A percentile compares a stretch with the other conserved stretches of the same genome.
Conservation (phyloP, 2,113 vertebrate species). For the Struthidea cinerea region DNA sequence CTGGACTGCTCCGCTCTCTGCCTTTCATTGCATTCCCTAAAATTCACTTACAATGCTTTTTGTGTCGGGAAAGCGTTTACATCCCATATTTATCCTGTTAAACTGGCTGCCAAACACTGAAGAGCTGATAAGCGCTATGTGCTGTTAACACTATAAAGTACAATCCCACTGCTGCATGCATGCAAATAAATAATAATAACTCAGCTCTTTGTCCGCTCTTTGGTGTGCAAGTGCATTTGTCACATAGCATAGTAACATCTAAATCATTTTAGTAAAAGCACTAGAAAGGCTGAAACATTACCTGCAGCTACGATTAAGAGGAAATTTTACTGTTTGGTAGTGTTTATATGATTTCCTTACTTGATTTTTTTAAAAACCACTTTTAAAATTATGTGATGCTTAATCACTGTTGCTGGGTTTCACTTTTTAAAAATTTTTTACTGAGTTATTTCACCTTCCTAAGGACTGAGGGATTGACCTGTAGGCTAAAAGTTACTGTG, state of each 20-base stretch:
- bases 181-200: slow-evolving; percentile 43
- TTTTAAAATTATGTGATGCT: not conserved
- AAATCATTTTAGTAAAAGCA: slow-evolving; percentile 31
- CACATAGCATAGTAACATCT: not conserved
- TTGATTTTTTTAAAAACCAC: not conserved
- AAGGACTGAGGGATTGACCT: not conserved
- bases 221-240: not conserved
- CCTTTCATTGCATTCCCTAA: rapidly evolving
- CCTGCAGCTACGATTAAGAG: not conserved
- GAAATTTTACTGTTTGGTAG: not conserved
- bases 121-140: not conserved
- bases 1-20: rapidly evolving
- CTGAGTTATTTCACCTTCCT: not conserved
- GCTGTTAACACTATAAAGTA: not conserved
- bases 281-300: slow-evolving; percentile 2
- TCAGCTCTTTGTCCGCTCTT: not conserved
- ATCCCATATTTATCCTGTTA: not conserved
- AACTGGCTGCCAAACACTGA: not conserved
- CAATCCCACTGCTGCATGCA: slow-evolving; percentile 14
- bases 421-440: not conserved
- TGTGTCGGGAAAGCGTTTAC: not conserved
- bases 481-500: not conserved
- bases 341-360: not conserved
- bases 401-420: not conserved
- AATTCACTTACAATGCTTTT: not conserved